Evolutionary conservation across 2,113 vertebrate genomes (phyloP).

Genomic region (Tamias sibiricus): DNA sequence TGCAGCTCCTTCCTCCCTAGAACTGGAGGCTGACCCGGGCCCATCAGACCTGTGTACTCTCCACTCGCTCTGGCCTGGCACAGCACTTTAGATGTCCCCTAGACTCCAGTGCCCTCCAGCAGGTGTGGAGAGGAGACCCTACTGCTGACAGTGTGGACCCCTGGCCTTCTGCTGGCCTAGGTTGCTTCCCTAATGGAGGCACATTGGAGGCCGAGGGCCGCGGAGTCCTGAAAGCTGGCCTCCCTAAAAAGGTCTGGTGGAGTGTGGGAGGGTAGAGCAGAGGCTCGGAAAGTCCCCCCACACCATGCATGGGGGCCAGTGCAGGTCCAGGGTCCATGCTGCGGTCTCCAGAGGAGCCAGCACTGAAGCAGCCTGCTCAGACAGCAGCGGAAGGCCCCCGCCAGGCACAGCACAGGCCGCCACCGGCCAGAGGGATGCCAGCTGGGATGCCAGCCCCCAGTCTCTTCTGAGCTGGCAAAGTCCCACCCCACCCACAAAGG

Average conservation of each 20-base stretch:
- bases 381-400: background rate
- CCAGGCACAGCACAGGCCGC: background rate
- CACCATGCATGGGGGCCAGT: background rate
- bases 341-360: background rate
- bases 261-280: background rate
- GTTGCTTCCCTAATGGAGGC: background rate
- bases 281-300: background rate
- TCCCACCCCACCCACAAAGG: background rate
- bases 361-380: background rate
- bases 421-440: background rate
- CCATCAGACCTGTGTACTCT: background rate
- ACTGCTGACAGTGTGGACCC: background rate
- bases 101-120: background rate
- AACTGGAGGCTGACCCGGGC: background rate
- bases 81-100: background rate
- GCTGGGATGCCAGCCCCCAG: constrained; percentile 10
- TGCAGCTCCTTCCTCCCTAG: background rate
- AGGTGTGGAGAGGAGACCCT: background rate
- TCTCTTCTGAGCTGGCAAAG: constrained; percentile 40
- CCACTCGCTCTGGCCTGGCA: background rate
- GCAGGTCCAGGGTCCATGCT: background rate
- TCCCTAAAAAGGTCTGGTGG: background rate
- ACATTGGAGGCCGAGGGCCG: background rate
- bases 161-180: background rate
- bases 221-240: background rate